These are phyloP conservation scores for Nomada fabriciana DNA, from an alignment of 2,888 invertebrate genomes.

Conservation along the genomic window DNA sequence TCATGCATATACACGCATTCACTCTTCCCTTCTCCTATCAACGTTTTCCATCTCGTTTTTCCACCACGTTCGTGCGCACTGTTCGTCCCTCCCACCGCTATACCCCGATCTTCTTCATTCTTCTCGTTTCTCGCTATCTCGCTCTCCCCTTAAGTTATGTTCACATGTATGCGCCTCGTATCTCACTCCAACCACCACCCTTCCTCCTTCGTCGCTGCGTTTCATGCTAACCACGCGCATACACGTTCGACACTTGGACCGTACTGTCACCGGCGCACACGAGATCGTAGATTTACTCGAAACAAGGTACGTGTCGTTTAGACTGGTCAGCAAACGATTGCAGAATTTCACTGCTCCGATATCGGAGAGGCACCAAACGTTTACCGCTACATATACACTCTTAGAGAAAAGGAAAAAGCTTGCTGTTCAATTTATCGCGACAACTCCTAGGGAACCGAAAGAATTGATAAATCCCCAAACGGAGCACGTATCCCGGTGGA, in stretches of 20 bases:
- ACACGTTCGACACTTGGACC: constrained; percentile 22
- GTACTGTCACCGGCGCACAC: constrained; percentile 41
- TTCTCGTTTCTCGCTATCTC: constrained; percentile 11
- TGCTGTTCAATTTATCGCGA: neutral
- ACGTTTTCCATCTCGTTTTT: constrained; percentile 20
- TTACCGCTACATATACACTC: neutral
- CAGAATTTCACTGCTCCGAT: constrained; percentile 12
- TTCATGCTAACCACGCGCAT: constrained; percentile 49
- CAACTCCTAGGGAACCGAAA: no score
- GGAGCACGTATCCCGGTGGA: no score
- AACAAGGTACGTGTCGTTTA: constrained; percentile 13
- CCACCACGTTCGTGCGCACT: constrained; percentile 6
- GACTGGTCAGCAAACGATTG: constrained; percentile 11
- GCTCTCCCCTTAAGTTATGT: constrained; percentile 15
- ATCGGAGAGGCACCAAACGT: neutral
- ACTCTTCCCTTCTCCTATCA: constrained; percentile 25
- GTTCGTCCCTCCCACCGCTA: constrained; percentile 24
- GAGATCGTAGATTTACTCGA: constrained; percentile 23
- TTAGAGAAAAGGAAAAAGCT: neutral
- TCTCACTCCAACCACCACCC: constrained; percentile 26
- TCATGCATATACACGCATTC: constrained; percentile 17
- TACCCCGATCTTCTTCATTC: constrained; percentile 32
- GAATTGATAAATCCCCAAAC: no score
- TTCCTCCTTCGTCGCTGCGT: constrained; percentile 24
- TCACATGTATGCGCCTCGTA: constrained; percentile 22